Percentiles rank a stretch among this genome's conserved stretches.
phyloP scores from a whole-genome alignment of 2,113 vertebrate genomes.

The Leptodactylus fuscus region DNA sequence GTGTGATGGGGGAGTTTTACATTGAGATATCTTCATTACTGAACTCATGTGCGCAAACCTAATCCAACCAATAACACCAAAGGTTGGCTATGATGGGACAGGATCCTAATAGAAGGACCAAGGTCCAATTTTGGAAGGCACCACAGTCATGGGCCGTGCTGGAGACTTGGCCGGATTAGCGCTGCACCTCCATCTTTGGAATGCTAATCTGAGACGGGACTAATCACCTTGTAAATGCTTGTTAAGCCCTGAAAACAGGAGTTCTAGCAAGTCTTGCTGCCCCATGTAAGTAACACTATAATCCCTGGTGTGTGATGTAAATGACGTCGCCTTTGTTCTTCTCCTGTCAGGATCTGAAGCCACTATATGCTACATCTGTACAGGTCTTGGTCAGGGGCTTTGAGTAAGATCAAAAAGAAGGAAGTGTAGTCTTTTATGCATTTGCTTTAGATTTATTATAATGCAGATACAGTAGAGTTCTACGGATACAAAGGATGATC shows the following conservation, averaged over 20 bases:
- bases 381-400: conserved; percentile 67
- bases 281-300: conserved; percentile 60
- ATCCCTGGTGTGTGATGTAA: conserved; percentile 62
- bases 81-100: too few species aligned
- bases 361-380: conserved; percentile 62
- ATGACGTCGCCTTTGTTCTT: conserved; percentile 65
- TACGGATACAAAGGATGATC: conserved; percentile 68
- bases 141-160: too few species aligned
- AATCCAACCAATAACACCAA: neutral
- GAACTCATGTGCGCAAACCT: too few species aligned
- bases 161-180: conserved; percentile 31
- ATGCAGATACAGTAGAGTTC: conserved; percentile 65
- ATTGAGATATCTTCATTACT: neutral
- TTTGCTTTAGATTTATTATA: conserved; percentile 69
- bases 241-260: conserved; percentile 59
- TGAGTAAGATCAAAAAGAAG: conserved; percentile 74
- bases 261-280: conserved; percentile 57
- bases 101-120: too few species aligned
- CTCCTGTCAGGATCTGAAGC: conserved; percentile 65
- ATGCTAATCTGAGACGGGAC: conserved; percentile 57
- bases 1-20: neutral
- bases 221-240: conserved; percentile 64
- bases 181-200: conserved; percentile 51
- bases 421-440: conserved; percentile 69
- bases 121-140: too few species aligned